Conservation (phyloP, 2,888 invertebrate genomes). For the Drosophila borborema region DNA sequence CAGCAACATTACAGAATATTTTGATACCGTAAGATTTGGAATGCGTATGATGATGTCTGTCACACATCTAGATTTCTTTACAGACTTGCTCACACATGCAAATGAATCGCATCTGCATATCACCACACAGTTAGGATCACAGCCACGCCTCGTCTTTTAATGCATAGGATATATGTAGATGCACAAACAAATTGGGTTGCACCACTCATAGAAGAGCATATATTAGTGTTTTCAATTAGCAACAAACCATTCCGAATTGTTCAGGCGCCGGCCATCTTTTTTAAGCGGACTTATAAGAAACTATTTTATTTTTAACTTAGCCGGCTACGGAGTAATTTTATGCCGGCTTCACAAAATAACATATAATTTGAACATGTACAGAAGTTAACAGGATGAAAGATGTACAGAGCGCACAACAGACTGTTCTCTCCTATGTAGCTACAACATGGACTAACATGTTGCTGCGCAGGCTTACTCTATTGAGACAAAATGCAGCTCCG, state of each 20-base stretch:
- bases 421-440: not conserved
- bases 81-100: not conserved
- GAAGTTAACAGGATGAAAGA: conserved; percentile 24
- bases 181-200: conserved; percentile 1
- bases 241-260: conserved; percentile 1
- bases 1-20: not conserved
- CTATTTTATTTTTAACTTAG: conserved; percentile 6
- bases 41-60: not conserved
- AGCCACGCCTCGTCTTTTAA: conserved; percentile 34
- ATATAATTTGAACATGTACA: conserved; percentile 24
- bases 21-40: not conserved
- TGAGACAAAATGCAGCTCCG: too few species aligned
- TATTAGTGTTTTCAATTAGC: conserved; percentile 3
- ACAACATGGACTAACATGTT: not conserved
- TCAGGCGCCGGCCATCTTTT: not conserved
- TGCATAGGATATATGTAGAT: conserved; percentile 13
- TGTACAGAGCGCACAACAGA: conserved; percentile 8
- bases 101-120: conserved; percentile 2
- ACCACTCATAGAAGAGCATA: not conserved
- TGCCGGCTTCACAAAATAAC: conserved; percentile 47
- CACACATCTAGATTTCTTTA: not conserved
- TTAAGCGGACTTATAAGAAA: not conserved
- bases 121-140: conserved; percentile 19
- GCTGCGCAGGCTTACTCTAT: not conserved
- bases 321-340: conserved; percentile 27